Conservation (phyloP, 2,797 vertebrate genomes). For the Lepilemur ruficaudatus region DNA sequence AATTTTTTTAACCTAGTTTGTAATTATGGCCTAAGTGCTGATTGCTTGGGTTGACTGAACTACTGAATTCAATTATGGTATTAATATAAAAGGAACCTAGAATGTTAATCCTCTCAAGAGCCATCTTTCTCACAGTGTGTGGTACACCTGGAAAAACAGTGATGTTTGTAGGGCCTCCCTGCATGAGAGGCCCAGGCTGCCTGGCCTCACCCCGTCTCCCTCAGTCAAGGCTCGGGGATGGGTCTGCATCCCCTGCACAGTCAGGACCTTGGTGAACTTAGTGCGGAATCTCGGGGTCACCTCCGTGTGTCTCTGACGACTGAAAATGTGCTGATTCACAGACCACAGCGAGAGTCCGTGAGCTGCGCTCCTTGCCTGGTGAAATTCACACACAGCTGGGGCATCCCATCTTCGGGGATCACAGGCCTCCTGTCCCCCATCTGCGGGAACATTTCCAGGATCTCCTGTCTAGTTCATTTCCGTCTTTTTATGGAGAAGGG, state of each 20-base stretch:
- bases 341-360: not conserved
- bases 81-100: not conserved
- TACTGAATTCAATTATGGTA: not conserved
- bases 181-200: not conserved
- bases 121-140: not conserved
- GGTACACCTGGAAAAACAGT: fast-evolving
- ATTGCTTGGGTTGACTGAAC: not conserved
- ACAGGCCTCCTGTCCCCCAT: fast-evolving
- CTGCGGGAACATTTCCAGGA: not conserved
- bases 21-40: not conserved
- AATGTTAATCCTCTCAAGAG: not conserved
- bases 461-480: no score
- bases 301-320: fast-evolving
- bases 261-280: not conserved
- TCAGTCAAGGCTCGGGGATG: not conserved
- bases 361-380: not conserved
- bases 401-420: not conserved
- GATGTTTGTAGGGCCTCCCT: fast-evolving
- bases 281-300: fast-evolving
- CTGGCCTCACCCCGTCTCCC: not conserved
- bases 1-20: not conserved
- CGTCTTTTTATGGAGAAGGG: not conserved
- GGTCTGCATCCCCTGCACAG: not conserved
- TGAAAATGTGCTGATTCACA: not conserved
- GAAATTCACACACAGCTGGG: fast-evolving